Conservation (phyloP, 2,888 invertebrate genomes). For the Deilephila elpenor region DNA sequence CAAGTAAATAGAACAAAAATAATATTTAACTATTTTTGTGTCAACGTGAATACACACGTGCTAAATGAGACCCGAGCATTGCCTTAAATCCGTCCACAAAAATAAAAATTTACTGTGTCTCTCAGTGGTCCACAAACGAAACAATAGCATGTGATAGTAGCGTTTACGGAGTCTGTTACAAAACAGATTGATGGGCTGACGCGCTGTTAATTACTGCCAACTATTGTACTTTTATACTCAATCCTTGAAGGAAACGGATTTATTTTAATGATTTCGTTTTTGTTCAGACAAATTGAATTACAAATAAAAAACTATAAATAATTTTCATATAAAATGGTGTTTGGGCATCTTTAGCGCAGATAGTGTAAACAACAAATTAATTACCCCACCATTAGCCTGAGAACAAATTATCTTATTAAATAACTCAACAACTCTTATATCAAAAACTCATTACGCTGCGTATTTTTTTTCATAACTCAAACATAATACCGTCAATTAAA, state of each 20-base stretch:
- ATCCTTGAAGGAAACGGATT: not conserved
- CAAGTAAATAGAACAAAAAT: no score
- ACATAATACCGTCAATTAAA: not conserved
- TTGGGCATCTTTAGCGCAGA: no score
- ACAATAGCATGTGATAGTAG: conserved; percentile 31
- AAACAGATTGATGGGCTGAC: conserved; percentile 20
- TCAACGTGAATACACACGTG: not conserved
- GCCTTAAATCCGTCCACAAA: not conserved
- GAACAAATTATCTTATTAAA: no score
- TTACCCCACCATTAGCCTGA: no score
- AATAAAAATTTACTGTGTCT: conserved; percentile 8
- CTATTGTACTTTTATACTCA: conserved; percentile 5
- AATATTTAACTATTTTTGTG: no score
- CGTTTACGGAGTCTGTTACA: conserved; percentile 30
- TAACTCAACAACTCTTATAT: no score
- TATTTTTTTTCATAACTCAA: not conserved
- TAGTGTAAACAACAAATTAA: no score
- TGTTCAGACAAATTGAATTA: not conserved
- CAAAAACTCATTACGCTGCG: not conserved
- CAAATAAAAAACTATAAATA: no score
- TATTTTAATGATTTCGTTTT: not conserved
- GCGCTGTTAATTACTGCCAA: conserved; percentile 15
- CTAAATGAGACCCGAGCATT: no score
- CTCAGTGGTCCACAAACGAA: conserved; percentile 23
- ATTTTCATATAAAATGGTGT: no score